Evolutionary conservation across 2,888 invertebrate genomes (phyloP), one percentile per base, ranked within the genome.

Genomic region (Boloria euphrosyne): DNA sequence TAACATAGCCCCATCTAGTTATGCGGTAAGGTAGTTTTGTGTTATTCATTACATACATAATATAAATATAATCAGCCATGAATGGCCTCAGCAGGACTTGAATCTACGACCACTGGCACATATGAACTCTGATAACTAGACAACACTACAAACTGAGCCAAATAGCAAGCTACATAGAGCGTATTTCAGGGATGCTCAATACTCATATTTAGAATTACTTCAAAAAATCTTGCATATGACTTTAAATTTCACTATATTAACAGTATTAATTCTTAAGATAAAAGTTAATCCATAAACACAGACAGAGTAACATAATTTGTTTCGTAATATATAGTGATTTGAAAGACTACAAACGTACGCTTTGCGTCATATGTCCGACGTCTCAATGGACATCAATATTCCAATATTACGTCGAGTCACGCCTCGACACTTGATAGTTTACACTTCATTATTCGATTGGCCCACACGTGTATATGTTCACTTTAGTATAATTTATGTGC

Each of bases 341-440:
- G 31, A 38, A 49, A 50, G 27, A 17, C 7, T 59, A 38, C 47
- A 59, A 4, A 49, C 16, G 47, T 49, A 49, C 47, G 27, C 13
- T 50, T 65, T 52, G 47, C 64, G 64, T 59, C 64, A 59, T 7
- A 49, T 49, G 14, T 50, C 13, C 4, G 49, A 63, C 50, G 47
- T 46, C 52, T 53, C 47, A 65, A 53, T 53, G 47, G 64, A 53
- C 64, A 59, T 65, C 58, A 57, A 51, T 64, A 57, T 64, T 64
- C 46, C 16, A 50, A 44, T 57, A 65, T 65, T 52, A 59, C 64
- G 64, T 13, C 57, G 58, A 65, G 59, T 65, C 64, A 65, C 58
- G 64, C 64, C 52, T 47, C 58, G 43, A 54, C 27, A 27, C 52
- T 52, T 16, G 59, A 65, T 53, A 65, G 52, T 59, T 59, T 59